These are phyloP conservation scores for Amia ocellicauda DNA, from an alignment of 2,113 vertebrate genomes.

Conservation along the genomic window DNA sequence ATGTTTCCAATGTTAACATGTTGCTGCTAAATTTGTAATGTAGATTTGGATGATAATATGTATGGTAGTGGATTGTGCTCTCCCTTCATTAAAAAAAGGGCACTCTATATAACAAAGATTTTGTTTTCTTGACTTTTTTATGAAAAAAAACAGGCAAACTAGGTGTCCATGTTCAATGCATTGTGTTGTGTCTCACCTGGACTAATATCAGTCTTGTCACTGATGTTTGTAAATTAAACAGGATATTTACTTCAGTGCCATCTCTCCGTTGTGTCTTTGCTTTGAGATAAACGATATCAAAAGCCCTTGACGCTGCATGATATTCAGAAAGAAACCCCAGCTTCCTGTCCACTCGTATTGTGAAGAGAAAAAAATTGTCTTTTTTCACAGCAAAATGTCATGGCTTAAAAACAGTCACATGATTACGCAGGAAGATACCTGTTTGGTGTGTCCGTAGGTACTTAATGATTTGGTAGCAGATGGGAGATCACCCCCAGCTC, in stretches of 20 bases:
- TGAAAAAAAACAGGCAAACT: constrained; percentile 54
- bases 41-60: constrained; percentile 86
- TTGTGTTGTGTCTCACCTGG: constrained; percentile 85
- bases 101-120: constrained; percentile 71
- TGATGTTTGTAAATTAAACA: constrained; percentile 98
- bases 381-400: no score
- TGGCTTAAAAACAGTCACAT: no score
- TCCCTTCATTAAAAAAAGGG: constrained; percentile 75
- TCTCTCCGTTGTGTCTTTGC: constrained; percentile 54
- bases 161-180: constrained; percentile 88
- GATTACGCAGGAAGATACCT: no score
- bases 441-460: no score
- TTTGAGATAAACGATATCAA: not conserved
- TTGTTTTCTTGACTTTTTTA: constrained; percentile 63
- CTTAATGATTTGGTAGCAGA: no score
- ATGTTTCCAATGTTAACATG: constrained; percentile 86
- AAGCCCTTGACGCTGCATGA: no score
- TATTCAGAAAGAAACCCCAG: no score
- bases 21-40: constrained; percentile 96
- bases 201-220: constrained; percentile 93
- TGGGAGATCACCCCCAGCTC: no score
- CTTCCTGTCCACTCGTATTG: no score
- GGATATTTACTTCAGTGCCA: constrained; percentile 85
- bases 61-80: constrained; percentile 78
- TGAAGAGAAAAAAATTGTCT: no score